Evolutionary conservation across 2,888 invertebrate species (phyloP).

Genomic region (Chrysodeixis includens): DNA sequence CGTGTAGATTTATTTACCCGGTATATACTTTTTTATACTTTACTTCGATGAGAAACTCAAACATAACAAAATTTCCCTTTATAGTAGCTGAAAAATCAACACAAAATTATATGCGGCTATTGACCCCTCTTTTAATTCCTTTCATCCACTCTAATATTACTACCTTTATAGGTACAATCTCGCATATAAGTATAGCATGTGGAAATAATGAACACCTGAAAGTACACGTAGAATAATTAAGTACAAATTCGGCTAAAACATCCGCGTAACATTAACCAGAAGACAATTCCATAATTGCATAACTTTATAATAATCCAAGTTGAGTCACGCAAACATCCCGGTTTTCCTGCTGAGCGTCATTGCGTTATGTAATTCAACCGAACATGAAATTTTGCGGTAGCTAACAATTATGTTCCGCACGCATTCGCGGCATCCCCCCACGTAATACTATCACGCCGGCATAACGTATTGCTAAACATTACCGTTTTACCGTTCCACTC

Average conservation of each 20-base stretch:
- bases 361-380: slow-evolving; percentile 68
- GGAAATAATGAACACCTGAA: background rate
- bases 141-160: background rate
- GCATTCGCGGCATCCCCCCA: slow-evolving; percentile 52
- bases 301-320: slow-evolving; percentile 65
- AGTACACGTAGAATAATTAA: background rate
- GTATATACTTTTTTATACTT: background rate
- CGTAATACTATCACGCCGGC: slow-evolving; percentile 47
- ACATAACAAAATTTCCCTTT: background rate
- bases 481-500: slow-evolving; percentile 35
- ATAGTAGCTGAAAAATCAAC: too few species aligned
- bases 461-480: slow-evolving; percentile 56
- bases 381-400: slow-evolving; percentile 70
- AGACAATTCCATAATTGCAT: slow-evolving; percentile 51
- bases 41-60: background rate
- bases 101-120: too few species aligned
- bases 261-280: slow-evolving; percentile 38
- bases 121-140: background rate
- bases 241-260: slow-evolving; percentile 9
- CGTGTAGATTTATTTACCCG: background rate
- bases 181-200: background rate
- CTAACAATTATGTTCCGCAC: slow-evolving; percentile 65
- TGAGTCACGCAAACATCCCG: slow-evolving; percentile 54
- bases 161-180: background rate
- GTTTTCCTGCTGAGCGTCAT: slow-evolving; percentile 42